Percentiles rank a stretch among this genome's conserved stretches.
Evolutionary conservation across 2,797 vertebrate genomes (phyloP).

Genomic region (Natrix natrix): DNA sequence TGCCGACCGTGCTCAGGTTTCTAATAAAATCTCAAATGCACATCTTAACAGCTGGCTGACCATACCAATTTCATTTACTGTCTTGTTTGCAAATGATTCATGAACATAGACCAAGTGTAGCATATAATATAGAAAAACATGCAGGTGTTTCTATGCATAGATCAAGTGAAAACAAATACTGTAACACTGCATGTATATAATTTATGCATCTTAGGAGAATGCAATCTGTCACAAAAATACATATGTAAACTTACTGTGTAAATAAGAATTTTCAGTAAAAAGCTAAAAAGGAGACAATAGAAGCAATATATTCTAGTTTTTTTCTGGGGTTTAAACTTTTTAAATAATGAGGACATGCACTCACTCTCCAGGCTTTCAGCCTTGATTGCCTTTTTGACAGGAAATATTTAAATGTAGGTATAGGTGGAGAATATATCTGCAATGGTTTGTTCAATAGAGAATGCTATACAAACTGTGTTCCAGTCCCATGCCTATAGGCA

Average conservation of each 20-base stretch:
- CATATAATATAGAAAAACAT: not conserved
- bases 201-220: not conserved
- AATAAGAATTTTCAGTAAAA: not conserved
- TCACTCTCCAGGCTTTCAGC: not conserved
- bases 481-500: not conserved
- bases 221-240: not conserved
- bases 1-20: slow-evolving; percentile 33
- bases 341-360: not conserved
- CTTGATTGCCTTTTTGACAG: not conserved
- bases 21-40: not conserved
- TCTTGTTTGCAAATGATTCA: not conserved
- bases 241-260: not conserved
- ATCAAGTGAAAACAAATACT: not conserved
- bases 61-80: not conserved
- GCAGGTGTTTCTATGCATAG: not conserved
- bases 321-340: not conserved
- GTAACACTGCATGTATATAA: not conserved
- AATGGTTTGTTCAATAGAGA: not conserved
- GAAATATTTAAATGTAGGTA: not conserved
- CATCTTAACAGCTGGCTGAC: not conserved
- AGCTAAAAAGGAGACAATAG: not conserved
- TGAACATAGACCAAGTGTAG: not conserved
- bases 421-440: not conserved
- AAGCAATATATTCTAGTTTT: not conserved
- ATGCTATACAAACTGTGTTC: not conserved